phyloP scores from a whole-genome alignment of 2,113 vertebrate genomes.

The Ammodytes marinus region DNA sequence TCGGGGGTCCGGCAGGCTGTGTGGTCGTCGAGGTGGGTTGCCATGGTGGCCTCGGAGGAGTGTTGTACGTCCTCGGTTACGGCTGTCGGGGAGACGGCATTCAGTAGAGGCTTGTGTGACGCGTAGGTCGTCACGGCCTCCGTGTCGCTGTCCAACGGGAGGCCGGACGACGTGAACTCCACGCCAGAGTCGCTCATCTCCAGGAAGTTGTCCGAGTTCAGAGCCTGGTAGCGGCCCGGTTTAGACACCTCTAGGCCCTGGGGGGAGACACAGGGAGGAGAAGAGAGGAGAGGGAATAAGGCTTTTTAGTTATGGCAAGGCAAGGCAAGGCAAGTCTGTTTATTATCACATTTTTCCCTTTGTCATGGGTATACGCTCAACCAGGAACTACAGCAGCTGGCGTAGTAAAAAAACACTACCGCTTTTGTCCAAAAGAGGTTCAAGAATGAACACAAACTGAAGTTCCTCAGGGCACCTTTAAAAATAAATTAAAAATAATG shows the following conservation, averaged over 20 bases:
- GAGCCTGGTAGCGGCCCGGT: conserved; percentile 77
- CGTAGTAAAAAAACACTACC: too few species aligned
- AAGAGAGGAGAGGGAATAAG: neutral
- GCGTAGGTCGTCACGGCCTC: conserved; percentile 71
- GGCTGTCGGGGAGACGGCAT: conserved; percentile 69
- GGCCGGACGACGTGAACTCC: conserved; percentile 72
- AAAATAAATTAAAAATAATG: too few species aligned
- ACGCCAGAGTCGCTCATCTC: conserved; percentile 84
- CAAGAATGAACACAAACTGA: too few species aligned
- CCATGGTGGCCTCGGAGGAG: conserved; percentile 52
- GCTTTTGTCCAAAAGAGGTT: too few species aligned
- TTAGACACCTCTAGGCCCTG: conserved; percentile 83
- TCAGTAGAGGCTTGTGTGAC: conserved; percentile 78
- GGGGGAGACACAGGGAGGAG: neutral
- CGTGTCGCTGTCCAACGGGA: conserved; percentile 83
- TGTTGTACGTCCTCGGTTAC: conserved; percentile 22
- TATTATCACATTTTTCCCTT: too few species aligned
- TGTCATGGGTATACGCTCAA: too few species aligned
- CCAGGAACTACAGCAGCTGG: too few species aligned
- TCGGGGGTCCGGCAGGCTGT: conserved; percentile 73
- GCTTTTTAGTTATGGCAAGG: too few species aligned
- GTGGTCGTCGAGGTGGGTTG: conserved; percentile 48
- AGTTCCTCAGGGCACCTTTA: too few species aligned
- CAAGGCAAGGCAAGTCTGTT: too few species aligned
- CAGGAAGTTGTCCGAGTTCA: conserved; percentile 76